These are phyloP conservation scores for Gila robusta DNA, from an alignment of 2,797 vertebrate species.

Conservation along the genomic window DNA sequence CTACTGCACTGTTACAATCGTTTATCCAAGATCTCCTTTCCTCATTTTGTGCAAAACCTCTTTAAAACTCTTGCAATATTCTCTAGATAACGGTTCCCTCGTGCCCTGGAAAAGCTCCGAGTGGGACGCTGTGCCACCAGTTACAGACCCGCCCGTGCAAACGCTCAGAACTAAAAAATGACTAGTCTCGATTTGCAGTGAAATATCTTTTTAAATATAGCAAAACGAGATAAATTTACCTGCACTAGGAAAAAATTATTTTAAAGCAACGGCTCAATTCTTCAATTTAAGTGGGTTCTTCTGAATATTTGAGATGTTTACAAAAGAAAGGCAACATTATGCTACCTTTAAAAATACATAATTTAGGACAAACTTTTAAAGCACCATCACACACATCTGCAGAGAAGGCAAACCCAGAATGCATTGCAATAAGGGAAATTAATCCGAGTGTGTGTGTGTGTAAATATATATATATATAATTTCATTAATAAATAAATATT, in stretches of 20 bases:
- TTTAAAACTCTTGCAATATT: background rate
- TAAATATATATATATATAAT: background rate
- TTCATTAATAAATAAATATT: background rate
- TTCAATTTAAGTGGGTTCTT: background rate
- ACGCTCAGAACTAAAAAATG: background rate
- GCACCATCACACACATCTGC: background rate
- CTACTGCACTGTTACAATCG: background rate
- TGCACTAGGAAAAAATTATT: background rate
- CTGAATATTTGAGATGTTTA: background rate
- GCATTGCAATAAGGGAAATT: background rate
- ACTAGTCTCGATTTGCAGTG: background rate
- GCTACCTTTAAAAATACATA: background rate
- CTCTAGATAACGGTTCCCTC: background rate
- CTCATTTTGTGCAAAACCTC: background rate
- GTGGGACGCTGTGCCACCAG: background rate
- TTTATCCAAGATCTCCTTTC: constrained; percentile 22
- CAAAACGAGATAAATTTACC: background rate
- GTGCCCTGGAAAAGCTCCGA: background rate
- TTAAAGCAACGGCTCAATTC: background rate
- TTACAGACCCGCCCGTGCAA: background rate
- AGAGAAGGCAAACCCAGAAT: background rate
- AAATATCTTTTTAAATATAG: background rate
- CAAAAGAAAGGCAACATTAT: background rate
- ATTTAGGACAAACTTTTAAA: background rate
- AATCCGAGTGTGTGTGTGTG: too few species aligned